These are phyloP conservation scores for Acinonyx jubatus DNA, from an alignment of 2,113 vertebrate species.

Conservation along the genomic window DNA sequence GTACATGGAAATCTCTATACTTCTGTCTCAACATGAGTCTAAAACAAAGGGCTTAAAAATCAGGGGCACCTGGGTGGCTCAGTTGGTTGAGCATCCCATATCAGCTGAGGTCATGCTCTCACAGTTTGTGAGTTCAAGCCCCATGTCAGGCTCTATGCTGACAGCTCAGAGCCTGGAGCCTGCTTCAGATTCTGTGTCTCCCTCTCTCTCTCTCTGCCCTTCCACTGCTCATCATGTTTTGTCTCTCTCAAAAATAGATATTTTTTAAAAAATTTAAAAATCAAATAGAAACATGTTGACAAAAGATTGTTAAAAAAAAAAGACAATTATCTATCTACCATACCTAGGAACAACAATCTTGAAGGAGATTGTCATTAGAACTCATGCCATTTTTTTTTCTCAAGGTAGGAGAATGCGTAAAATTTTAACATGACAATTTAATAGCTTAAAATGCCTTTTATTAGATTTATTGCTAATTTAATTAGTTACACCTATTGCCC, in stretches of 20 bases:
- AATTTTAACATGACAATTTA: not conserved
- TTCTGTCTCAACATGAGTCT: not conserved
- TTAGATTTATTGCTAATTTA: not conserved
- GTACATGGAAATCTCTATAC: not conserved
- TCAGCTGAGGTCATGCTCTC: no score
- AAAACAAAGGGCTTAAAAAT: not conserved
- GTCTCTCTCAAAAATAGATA: no score
- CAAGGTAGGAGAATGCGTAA: not conserved
- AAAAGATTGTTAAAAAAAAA: not conserved
- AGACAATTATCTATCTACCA: not conserved
- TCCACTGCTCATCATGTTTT: no score
- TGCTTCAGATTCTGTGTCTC: no score
- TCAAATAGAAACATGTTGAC: not conserved
- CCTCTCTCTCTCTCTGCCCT: no score
- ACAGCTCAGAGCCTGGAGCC: no score
- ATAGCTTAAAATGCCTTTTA: not conserved
- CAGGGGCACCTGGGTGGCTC: no score
- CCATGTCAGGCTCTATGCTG: no score
- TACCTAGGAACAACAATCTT: not conserved
- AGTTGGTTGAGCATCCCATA: no score
- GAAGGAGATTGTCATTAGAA: not conserved
- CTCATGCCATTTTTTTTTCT: not conserved
- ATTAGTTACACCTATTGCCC: not conserved
- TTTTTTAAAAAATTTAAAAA: not conserved
- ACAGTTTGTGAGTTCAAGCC: no score